phyloP scores from a whole-genome alignment of 53 echinoderm and acorn worm species.

The Pentamera pediparva region DNA sequence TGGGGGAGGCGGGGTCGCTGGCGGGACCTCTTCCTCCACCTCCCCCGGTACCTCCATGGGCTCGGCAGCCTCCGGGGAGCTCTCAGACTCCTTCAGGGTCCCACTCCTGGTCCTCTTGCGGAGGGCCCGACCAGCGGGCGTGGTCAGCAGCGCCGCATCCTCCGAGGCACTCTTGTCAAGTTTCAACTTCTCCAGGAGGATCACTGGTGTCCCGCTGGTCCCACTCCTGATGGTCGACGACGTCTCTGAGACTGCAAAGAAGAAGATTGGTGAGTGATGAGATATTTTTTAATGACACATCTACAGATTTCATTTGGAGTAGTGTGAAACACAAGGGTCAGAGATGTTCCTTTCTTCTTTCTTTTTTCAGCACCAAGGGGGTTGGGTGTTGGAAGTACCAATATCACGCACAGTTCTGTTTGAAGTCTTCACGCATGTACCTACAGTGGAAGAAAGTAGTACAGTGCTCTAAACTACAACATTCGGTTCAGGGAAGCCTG shows the following conservation, averaged over 20 bases:
- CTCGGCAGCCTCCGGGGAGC: constrained; percentile 19
- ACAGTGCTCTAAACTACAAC: too few relatives aligned
- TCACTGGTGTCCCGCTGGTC: neutral
- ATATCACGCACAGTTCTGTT: too few relatives aligned
- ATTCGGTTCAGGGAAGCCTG: too few relatives aligned
- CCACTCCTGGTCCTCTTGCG: constrained; percentile 13
- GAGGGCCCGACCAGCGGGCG: neutral
- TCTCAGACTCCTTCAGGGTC: constrained; percentile 28
- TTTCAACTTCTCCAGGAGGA: constrained; percentile 3
- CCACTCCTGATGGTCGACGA: neutral
- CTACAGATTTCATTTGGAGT: too few relatives aligned
- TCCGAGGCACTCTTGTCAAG: neutral
- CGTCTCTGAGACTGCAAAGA: neutral
- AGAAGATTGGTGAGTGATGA: neutral
- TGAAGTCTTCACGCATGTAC: too few relatives aligned
- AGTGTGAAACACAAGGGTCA: too few relatives aligned
- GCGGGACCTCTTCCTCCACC: constrained; percentile 22
- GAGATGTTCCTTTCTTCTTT: too few relatives aligned
- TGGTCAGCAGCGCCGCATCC: neutral
- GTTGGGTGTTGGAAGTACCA: too few relatives aligned
- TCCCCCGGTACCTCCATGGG: constrained; percentile 29
- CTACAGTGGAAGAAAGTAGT: too few relatives aligned
- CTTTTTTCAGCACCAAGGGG: too few relatives aligned
- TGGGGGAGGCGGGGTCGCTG: constrained; percentile 41
- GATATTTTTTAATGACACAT: too few relatives aligned